Evolutionary conservation across 2,113 vertebrate genomes (phyloP), one percentile per base, ranked within the genome.

Genomic region (Triplophysa rosa): DNA sequence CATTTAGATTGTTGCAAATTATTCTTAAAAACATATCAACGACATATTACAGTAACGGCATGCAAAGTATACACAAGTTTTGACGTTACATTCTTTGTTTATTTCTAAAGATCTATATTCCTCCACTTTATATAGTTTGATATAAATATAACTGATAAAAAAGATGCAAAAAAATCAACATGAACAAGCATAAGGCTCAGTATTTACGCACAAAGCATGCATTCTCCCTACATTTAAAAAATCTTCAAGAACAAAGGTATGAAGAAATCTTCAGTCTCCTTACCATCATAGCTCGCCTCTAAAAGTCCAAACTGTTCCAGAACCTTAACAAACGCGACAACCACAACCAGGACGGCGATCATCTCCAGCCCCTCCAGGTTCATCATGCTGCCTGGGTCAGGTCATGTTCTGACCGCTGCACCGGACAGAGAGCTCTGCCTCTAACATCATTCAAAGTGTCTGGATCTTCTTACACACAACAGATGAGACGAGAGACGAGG

Each of bases 341-440:
- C 95, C 86, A 97, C 93, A 89, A 96, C 92, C 89, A 99, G 91
- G 85, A 99, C 97, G 0, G 92, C 97, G 85, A 99, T 98, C 97
- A 99, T 99, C 86, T 99, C 97, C 90, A 99, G 95, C 84, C 97
- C 97, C 91, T 99, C 97, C 93, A 98, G 93, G 95, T 98, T 98
- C 96, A 98, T 96, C 92, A 85, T 92, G 92, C 92, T 82, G 85
- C 84, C 82, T 79, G 76, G 59, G 92, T 87, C 89, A 90, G 93
- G 93, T 95, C 95, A 96, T 93, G 89, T 89, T 92, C 90, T 91
- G 88, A 87, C 89, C 89, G 88, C 89, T 89, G 91, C 89, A 88
- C 84, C 78, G 4, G 86, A 92, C 89, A 26, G 81, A 89, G 89
- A 90, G 72, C 90, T 85, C 86, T 94, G 93, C 93, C 95, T 94